Base-by-base conservation (phyloP, 2,797 vertebrate genomes). In the Diglossa cyanea region DNA sequence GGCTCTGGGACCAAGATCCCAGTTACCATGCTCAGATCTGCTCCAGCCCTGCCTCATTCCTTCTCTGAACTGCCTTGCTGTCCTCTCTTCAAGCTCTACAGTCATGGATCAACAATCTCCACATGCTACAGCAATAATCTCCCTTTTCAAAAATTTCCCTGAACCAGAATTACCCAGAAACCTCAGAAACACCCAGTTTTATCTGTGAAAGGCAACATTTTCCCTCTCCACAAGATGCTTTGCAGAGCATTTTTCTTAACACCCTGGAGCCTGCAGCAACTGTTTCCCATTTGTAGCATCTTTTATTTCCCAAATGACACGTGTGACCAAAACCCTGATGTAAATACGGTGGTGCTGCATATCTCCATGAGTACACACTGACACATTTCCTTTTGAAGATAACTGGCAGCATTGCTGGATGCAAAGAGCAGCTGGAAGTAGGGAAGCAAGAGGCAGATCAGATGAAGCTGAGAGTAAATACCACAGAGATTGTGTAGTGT, bases 381-480 rank as follows among this genome's bases (percentile, higher is more conserved):
- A 71, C 90, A 78, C 76, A 47, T 81, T 90, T 66, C 63, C 87
- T 79, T 94, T 82, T 96, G 90, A 94, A 94, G 95, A 86, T 94
- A 93, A 88, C 94, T 86, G 73, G 60, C 94, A 93, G 76, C 75
- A 55, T 26, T 24, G 4, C 44, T 89, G 63, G 26, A 67, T 82
- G 70, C 70, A 92, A 93, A 74, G 51, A 91, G 74, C 95, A 94
- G 91, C 94, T 96, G 93, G 85, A 88, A 95, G 66, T 12, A 44
- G 44, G 70, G 47, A 88, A 88, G 55, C 10, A 91, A 84, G 89
- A 75, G 48, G 45, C 21, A 93, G 74, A 88, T 78, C 51, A 79
- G 83, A 94, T 76, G 90, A 63, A 93, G 73, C 50, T 67, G 30
- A 53, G 73, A 95, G 60, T 84, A 91, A 96, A 94, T 88, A 90